A percentile compares a stretch with the other conserved stretches of the same genome.
phyloP scores from a whole-genome alignment of 2,888 invertebrate species.

The Phorcus lineatus region DNA sequence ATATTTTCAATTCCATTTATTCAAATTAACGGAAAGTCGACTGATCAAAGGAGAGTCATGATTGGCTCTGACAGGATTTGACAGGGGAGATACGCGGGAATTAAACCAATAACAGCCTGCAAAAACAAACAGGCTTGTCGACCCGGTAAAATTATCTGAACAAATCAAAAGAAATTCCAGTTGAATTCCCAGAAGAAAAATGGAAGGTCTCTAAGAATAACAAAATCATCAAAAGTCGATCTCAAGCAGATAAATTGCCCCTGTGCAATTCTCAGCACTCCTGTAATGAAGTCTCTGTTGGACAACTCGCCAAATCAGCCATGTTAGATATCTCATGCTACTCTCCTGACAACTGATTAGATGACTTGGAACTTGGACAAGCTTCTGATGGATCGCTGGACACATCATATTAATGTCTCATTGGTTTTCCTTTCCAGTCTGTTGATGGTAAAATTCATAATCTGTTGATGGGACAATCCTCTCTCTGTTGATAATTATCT shows the following conservation, averaged over 20 bases:
- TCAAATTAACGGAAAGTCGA: neutral
- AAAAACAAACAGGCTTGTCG: conserved; percentile 13
- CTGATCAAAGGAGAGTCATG: neutral
- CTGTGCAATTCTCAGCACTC: neutral
- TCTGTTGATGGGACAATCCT: too few species aligned
- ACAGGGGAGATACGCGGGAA: neutral
- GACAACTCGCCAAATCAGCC: neutral
- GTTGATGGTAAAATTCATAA: too few species aligned
- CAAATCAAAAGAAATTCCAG: neutral
- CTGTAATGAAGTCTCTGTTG: too few species aligned
- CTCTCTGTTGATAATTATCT: too few species aligned
- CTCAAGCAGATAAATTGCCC: neutral
- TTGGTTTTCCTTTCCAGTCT: too few species aligned
- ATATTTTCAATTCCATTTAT: conserved; percentile 8
- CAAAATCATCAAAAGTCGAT: neutral
- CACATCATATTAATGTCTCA: too few species aligned
- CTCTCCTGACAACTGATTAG: conserved; percentile 16
- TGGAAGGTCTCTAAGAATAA: neutral
- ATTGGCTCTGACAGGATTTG: neutral
- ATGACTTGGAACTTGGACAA: too few species aligned
- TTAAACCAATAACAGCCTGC: conserved; percentile 11
- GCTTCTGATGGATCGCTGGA: too few species aligned
- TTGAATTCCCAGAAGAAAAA: neutral
- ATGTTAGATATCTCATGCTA: neutral
- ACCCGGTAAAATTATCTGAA: neutral